Evolutionary conservation across 2,888 invertebrate species (phyloP).

Genomic region (Trichacis sp.): DNA sequence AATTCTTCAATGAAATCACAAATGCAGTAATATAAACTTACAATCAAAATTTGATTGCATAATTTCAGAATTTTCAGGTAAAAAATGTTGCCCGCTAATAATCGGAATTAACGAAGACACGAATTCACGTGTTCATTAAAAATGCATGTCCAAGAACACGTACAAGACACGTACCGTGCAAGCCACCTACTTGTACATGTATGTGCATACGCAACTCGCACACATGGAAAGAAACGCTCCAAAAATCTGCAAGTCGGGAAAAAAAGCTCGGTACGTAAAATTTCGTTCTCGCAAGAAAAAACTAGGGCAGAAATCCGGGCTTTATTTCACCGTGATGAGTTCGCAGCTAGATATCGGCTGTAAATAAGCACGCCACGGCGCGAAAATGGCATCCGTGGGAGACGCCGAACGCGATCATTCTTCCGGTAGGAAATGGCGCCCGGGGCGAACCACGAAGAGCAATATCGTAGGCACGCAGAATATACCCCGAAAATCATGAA

Average conservation of each 20-base stretch:
- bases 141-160: no score
- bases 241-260: background rate
- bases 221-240: background rate
- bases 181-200: no score
- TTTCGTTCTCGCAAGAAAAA: background rate
- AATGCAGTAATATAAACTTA: no score
- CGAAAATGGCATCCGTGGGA: slow-evolving; percentile 65
- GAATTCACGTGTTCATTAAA: no score
- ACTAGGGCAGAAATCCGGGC: background rate
- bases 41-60: no score
- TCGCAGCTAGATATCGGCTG: slow-evolving; percentile 49
- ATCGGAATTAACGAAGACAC: no score
- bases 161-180: no score
- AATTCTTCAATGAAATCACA: no score
- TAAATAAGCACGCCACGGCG: slow-evolving; percentile 57
- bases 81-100: no score
- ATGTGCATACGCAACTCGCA: background rate
- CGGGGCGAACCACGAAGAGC: background rate
- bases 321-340: slow-evolving; percentile 49
- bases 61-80: no score
- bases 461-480: background rate
- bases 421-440: background rate
- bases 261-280: background rate
- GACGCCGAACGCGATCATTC: slow-evolving; percentile 56
- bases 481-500: background rate